These are phyloP conservation scores for Pipistrellus kuhlii DNA, from an alignment of 2,797 vertebrate genomes.

Conservation along the genomic window DNA sequence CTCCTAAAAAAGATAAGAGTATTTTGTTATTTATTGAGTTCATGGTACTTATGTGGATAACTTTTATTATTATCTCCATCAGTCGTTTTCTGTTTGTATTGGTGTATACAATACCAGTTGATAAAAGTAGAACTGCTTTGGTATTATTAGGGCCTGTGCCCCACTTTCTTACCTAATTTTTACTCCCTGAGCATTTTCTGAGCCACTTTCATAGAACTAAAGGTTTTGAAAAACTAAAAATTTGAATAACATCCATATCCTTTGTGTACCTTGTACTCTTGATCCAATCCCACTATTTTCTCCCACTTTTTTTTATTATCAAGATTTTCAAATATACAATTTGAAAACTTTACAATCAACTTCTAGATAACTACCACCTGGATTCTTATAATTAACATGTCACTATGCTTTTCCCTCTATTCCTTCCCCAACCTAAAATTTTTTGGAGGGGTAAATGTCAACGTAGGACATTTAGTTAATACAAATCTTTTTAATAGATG, in stretches of 20 bases:
- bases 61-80: background rate
- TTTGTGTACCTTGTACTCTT: background rate
- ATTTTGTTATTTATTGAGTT: background rate
- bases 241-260: background rate
- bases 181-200: background rate
- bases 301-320: background rate
- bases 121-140: background rate
- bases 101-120: background rate
- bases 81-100: background rate
- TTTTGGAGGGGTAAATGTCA: background rate
- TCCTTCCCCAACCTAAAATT: background rate
- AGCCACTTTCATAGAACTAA: background rate
- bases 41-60: background rate
- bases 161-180: background rate
- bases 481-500: too few relatives aligned
- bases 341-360: background rate
- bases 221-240: background rate
- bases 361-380: background rate
- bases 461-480: background rate
- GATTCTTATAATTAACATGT: background rate
- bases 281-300: background rate
- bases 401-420: background rate
- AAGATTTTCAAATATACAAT: background rate
- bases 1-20: background rate
- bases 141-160: background rate